Percentiles rank a stretch among this genome's conserved stretches.
Evolutionary conservation across 2,113 vertebrate genomes (phyloP).

Genomic region (Cacatua alba): DNA sequence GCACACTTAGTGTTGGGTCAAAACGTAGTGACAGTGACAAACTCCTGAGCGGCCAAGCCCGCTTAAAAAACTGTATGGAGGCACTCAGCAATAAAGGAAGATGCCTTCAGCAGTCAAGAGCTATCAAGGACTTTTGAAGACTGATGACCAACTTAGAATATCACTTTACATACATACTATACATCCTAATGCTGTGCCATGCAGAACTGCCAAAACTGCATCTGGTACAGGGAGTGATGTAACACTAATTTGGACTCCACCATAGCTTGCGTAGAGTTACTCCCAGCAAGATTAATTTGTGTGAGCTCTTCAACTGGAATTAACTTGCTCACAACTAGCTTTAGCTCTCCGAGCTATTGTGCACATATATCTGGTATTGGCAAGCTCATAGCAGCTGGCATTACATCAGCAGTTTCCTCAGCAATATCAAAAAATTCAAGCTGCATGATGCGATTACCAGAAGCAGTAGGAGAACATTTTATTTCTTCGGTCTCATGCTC

Average conservation of each 20-base stretch:
- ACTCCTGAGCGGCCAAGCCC: neutral
- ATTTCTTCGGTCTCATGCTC: neutral
- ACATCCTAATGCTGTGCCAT: neutral
- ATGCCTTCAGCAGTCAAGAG: constrained; percentile 3
- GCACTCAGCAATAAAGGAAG: constrained; percentile 22
- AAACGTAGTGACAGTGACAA: constrained; percentile 4
- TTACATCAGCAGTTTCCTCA: neutral
- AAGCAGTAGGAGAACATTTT: constrained; percentile 38
- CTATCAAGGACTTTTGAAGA: constrained; percentile 43
- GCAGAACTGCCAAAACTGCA: neutral
- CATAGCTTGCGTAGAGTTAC: neutral
- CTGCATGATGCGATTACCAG: constrained; percentile 24
- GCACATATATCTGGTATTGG: constrained; percentile 10
- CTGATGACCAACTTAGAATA: neutral
- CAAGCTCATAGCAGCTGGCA: neutral
- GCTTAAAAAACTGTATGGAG: neutral
- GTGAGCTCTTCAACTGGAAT: neutral
- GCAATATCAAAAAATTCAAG: neutral
- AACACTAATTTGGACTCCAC: neutral
- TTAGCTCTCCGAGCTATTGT: constrained; percentile 10
- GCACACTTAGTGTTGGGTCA: neutral
- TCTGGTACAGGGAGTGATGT: neutral
- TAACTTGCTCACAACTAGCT: neutral
- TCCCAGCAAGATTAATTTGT: constrained; percentile 7
- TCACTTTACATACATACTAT: neutral